These are phyloP conservation scores for Sebastes taczanowskii DNA, from an alignment of 2,797 vertebrate genomes.

Conservation along the genomic window DNA sequence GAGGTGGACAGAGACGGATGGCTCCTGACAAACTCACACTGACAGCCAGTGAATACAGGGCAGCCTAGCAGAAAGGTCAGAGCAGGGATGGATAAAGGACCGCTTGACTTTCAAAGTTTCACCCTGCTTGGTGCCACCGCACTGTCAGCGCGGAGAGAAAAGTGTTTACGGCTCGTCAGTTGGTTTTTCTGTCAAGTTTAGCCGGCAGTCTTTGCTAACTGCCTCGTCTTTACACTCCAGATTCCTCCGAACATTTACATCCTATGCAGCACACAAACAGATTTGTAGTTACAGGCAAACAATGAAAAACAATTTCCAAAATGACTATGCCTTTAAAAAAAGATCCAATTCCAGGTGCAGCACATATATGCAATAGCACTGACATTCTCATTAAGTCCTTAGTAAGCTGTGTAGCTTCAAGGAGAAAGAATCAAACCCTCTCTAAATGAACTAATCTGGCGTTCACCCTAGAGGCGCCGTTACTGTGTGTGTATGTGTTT, in stretches of 20 bases:
- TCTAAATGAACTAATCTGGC: conserved; percentile 78
- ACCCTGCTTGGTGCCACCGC: conserved; percentile 71
- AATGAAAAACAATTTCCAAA: conserved; percentile 15
- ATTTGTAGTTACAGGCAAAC: neutral
- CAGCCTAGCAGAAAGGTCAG: conserved; percentile 85
- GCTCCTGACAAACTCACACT: conserved; percentile 82
- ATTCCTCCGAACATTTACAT: conserved; percentile 12
- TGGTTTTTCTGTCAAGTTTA: conserved; percentile 57
- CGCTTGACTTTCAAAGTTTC: conserved; percentile 85
- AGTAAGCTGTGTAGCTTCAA: conserved; percentile 64
- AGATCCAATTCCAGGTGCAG: conserved; percentile 22
- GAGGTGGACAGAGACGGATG: conserved; percentile 84
- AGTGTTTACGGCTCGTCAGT: conserved; percentile 64
- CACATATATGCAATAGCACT: conserved; percentile 46
- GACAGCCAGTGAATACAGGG: conserved; percentile 85
- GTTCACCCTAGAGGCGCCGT: conserved; percentile 72
- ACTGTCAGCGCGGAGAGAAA: conserved; percentile 46
- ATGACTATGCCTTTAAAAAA: conserved; percentile 4
- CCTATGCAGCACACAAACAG: neutral
- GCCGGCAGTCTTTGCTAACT: neutral
- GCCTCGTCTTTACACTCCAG: neutral
- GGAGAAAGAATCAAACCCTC: conserved; percentile 66
- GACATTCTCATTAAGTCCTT: conserved; percentile 59
- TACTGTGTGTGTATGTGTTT: conserved; percentile 63
- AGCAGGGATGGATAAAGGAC: conserved; percentile 81